Percentiles rank a stretch among this genome's conserved stretches.
phyloP scores from a whole-genome alignment of 2,797 vertebrate genomes.

The Thripadectes ignobilis region DNA sequence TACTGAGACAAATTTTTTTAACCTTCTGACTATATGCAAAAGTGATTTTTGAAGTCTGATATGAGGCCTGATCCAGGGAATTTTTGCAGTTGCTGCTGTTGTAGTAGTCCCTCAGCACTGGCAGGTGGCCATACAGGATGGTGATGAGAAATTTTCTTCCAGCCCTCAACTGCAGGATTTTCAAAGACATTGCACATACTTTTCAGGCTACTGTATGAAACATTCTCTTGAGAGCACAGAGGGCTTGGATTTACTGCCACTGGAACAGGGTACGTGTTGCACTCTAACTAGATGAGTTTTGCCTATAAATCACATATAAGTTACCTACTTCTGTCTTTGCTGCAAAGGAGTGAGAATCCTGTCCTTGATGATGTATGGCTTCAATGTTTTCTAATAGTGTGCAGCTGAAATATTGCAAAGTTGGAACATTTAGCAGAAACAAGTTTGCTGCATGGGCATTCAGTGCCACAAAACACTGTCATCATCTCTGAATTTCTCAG shows the following conservation, averaged over 20 bases:
- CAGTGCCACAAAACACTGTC: neutral
- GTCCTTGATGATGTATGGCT: neutral
- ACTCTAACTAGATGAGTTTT: neutral
- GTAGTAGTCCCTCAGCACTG: neutral
- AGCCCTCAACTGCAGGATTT: neutral
- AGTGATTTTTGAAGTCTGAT: neutral
- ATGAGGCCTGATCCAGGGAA: neutral
- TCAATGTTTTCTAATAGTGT: neutral
- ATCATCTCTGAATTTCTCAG: neutral
- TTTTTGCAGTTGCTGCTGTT: neutral
- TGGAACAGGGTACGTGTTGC: neutral
- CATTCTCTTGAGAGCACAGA: neutral
- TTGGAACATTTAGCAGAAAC: neutral
- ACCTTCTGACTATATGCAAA: neutral
- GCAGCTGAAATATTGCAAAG: neutral
- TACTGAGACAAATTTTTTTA: neutral
- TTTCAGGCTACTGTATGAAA: neutral
- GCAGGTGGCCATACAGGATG: neutral
- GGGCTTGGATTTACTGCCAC: constrained; percentile 7
- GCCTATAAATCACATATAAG: neutral
- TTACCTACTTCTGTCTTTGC: neutral
- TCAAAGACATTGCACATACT: neutral
- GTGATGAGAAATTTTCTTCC: neutral
- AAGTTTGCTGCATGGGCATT: neutral
- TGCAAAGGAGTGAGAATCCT: neutral